Evolutionary conservation across 2,888 invertebrate genomes (phyloP).

Genomic region (Lobophora halterata): DNA sequence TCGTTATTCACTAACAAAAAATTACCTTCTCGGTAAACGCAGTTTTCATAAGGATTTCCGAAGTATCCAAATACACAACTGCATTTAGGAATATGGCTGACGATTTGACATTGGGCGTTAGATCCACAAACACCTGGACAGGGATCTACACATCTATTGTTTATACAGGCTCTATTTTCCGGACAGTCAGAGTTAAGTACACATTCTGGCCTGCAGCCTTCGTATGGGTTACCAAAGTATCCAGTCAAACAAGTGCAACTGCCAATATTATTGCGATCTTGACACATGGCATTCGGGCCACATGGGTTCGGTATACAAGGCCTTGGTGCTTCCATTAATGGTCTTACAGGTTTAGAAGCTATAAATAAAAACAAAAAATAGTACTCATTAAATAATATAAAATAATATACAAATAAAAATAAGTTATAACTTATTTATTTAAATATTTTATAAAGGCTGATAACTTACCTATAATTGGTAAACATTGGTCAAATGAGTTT

Average conservation of each 20-base stretch:
- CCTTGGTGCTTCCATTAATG: no score
- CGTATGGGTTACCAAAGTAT: constrained; percentile 86
- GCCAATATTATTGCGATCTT: constrained; percentile 83
- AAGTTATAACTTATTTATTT: no score
- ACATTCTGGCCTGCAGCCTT: constrained; percentile 87
- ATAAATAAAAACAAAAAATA: constrained; percentile 33
- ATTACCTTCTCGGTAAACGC: constrained; percentile 61
- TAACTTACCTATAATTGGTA: constrained; percentile 55
- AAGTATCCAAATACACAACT: constrained; percentile 83
- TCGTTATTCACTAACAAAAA: neutral
- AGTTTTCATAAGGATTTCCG: constrained; percentile 85
- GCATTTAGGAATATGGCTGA: constrained; percentile 89
- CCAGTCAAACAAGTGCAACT: constrained; percentile 86
- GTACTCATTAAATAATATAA: neutral
- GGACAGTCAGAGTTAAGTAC: constrained; percentile 84
- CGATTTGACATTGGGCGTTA: constrained; percentile 87
- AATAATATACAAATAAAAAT: neutral
- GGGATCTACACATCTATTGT: constrained; percentile 85
- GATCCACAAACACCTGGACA: constrained; percentile 89
- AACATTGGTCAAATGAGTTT: constrained; percentile 88
- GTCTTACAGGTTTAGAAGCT: constrained; percentile 41
- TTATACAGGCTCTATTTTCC: constrained; percentile 83
- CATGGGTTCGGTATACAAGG: constrained; percentile 84
- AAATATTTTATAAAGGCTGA: neutral
- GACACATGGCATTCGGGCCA: constrained; percentile 84